Conservation (phyloP, 2,113 vertebrate species). For the Thryonomys swinderianus region DNA sequence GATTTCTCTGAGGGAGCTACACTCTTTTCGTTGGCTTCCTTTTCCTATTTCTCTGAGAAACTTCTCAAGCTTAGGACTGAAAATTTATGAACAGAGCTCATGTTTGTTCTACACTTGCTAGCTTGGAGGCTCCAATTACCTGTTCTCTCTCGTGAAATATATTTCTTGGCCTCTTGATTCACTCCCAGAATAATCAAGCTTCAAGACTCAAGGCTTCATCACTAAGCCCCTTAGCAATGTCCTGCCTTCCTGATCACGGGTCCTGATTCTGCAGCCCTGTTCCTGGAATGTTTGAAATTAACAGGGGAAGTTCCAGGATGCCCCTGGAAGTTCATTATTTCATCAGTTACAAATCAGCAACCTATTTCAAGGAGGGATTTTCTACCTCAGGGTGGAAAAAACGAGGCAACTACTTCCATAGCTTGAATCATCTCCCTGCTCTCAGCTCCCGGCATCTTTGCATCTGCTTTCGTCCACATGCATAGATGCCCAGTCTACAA, state of each 20-base stretch:
- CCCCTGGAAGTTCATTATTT: background rate
- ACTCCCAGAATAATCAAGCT: background rate
- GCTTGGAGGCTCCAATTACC: background rate
- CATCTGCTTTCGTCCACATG: background rate
- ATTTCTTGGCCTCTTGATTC: background rate
- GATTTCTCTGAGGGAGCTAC: background rate
- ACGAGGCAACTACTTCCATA: background rate
- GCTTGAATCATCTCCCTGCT: background rate
- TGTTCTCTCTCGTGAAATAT: background rate
- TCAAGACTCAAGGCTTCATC: background rate
- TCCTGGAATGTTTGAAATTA: slow-evolving; percentile 16
- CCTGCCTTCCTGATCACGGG: background rate
- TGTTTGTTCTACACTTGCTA: background rate
- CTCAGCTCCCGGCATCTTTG: no score
- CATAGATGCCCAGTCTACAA: background rate
- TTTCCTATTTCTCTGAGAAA: background rate
- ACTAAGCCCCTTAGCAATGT: background rate
- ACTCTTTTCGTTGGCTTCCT: background rate
- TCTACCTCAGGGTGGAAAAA: background rate
- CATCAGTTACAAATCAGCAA: background rate
- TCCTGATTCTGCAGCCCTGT: background rate
- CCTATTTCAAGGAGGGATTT: background rate
- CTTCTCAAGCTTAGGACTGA: background rate
- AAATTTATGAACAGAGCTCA: background rate
- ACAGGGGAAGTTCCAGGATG: background rate